Conservation (phyloP, 2,113 vertebrate species). For the Microtus pennsylvanicus region DNA sequence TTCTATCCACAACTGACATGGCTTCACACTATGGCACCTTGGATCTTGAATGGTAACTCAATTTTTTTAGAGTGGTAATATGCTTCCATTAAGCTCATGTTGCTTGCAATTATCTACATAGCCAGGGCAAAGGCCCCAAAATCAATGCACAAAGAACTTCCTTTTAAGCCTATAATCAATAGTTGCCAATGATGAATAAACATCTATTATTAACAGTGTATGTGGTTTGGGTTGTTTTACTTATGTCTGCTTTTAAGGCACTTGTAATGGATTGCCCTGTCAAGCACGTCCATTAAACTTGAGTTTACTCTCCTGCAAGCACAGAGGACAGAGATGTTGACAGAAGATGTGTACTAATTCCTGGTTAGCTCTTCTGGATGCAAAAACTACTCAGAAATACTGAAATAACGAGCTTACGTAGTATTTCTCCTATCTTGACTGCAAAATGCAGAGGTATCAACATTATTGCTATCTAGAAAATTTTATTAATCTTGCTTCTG, state of each 20-base stretch:
- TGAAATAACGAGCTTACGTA: neutral
- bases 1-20: constrained; percentile 26
- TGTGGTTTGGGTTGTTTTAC: constrained; percentile 83
- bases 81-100: constrained; percentile 70
- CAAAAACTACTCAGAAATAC: neutral
- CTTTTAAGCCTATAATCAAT: constrained; percentile 87
- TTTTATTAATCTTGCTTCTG: neutral
- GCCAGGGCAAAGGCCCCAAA: constrained; percentile 70
- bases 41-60: constrained; percentile 70
- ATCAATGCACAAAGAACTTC: constrained; percentile 81
- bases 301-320: constrained; percentile 46
- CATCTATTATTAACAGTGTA: constrained; percentile 86
- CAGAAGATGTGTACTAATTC: constrained; percentile 50
- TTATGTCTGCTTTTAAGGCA: constrained; percentile 84
- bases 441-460: neutral
- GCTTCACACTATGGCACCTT: neutral
- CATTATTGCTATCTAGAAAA: neutral
- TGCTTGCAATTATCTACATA: constrained; percentile 70
- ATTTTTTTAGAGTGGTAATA: constrained; percentile 81
- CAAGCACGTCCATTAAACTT: constrained; percentile 77
- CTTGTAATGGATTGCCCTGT: constrained; percentile 77
- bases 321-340: constrained; percentile 55
- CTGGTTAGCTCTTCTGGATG: neutral
- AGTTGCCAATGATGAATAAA: constrained; percentile 82
- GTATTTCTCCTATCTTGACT: neutral